Evolutionary conservation across 2,113 vertebrate genomes (phyloP).

Genomic region (Antennarius striatus): DNA sequence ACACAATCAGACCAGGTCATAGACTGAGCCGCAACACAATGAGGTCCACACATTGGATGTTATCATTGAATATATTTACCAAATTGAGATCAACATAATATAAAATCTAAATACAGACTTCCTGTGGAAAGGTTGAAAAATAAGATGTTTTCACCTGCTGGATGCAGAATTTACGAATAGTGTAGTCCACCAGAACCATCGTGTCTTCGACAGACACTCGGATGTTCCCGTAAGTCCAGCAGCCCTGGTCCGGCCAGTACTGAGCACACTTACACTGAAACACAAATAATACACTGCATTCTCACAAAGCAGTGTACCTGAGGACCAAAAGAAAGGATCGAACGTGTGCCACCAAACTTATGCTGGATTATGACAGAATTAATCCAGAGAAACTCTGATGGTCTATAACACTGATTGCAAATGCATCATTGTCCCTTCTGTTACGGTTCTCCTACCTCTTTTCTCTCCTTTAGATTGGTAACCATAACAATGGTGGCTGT

Average conservation of each 20-base stretch:
- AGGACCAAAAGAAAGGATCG: too few relatives aligned
- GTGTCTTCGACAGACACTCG: conserved; percentile 96
- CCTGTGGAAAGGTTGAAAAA: neutral
- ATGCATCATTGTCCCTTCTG: neutral
- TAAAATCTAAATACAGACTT: neutral
- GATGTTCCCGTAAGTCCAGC: conserved; percentile 98
- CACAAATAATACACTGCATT: neutral
- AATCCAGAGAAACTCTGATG: too few relatives aligned
- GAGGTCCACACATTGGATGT: neutral
- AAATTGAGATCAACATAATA: too few relatives aligned
- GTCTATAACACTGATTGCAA: too few relatives aligned
- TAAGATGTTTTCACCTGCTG: conserved; percentile 85
- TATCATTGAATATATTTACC: too few relatives aligned
- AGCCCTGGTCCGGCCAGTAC: conserved; percentile 99
- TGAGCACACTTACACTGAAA: conserved; percentile 96
- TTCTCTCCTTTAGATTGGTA: conserved; percentile 97
- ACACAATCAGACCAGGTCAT: conserved; percentile 8
- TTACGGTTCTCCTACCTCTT: conserved; percentile 83
- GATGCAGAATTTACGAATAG: conserved; percentile 98
- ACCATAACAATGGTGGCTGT: conserved; percentile 99
- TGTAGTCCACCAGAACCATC: conserved; percentile 96
- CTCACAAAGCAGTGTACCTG: neutral
- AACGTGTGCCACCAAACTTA: too few relatives aligned
- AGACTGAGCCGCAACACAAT: neutral
- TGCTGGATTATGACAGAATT: too few relatives aligned